phyloP scores from a whole-genome alignment of 2,888 invertebrate genomes.

The Xiphydria camelus region DNA sequence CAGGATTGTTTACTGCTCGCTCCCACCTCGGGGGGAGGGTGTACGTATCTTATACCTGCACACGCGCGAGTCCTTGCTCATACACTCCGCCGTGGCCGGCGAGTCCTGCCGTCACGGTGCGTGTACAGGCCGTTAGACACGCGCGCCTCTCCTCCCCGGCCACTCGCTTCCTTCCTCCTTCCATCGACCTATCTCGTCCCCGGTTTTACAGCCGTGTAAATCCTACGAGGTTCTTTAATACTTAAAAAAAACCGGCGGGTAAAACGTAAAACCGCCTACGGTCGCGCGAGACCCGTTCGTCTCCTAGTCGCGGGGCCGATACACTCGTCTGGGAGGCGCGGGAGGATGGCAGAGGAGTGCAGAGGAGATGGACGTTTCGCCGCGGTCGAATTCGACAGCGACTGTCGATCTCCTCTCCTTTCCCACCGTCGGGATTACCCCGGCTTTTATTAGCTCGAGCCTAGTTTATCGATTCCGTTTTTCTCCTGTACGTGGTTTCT shows the following conservation, averaged over 20 bases:
- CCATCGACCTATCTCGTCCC: slow-evolving; percentile 26
- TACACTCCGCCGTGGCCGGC: slow-evolving; percentile 5
- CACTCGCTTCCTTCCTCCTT: neutral
- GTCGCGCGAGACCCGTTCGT: slow-evolving; percentile 6
- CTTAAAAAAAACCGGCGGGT: slow-evolving; percentile 31
- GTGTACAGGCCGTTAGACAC: neutral
- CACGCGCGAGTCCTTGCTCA: slow-evolving; percentile 6
- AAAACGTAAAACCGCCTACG: slow-evolving; percentile 29
- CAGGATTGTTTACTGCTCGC: slow-evolving; percentile 38
- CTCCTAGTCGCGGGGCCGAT: slow-evolving; percentile 20
- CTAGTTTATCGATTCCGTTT: slow-evolving; percentile 42
- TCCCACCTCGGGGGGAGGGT: no score
- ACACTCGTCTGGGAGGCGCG: no score
- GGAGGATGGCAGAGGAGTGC: no score
- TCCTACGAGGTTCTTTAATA: slow-evolving; percentile 35
- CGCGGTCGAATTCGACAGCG: no score
- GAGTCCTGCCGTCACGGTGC: neutral
- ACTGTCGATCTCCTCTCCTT: slow-evolving; percentile 13
- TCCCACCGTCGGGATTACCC: slow-evolving; percentile 7
- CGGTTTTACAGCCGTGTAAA: slow-evolving; percentile 41
- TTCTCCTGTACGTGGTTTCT: slow-evolving; percentile 20
- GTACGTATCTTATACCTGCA: neutral
- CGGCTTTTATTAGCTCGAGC: slow-evolving; percentile 15
- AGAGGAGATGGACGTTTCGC: no score
- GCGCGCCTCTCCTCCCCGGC: neutral